A percentile compares a stretch with the other conserved stretches of the same genome.
Conservation (phyloP, 2,113 vertebrate genomes). For the Microtus richardsoni region DNA sequence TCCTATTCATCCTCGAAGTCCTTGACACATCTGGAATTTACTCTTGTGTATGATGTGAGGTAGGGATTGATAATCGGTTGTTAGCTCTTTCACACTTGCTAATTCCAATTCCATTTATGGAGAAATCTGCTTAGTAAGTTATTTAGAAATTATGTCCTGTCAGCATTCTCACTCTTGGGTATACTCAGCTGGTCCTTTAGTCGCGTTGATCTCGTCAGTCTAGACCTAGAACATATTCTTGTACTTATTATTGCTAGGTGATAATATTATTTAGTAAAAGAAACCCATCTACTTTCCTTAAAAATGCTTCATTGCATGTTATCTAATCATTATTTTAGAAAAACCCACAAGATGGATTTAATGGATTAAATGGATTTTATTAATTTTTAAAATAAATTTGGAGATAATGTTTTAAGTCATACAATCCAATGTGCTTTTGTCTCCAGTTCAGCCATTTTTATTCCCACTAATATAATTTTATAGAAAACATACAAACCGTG, state of each 20-base stretch:
- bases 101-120: neutral
- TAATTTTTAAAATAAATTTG: constrained; percentile 34
- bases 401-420: neutral
- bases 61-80: neutral
- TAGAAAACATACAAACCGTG: constrained; percentile 9
- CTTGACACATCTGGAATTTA: constrained; percentile 3
- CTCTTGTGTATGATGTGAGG: neutral
- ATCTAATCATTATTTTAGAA: neutral
- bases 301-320: neutral
- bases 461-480: constrained; percentile 19
- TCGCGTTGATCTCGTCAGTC: neutral
- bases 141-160: neutral
- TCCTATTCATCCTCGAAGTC: neutral
- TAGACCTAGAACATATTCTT: neutral
- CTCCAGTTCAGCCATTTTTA: neutral
- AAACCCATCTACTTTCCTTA: neutral
- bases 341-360: neutral
- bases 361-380: constrained; percentile 4
- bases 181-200: neutral
- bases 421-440: neutral
- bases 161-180: neutral
- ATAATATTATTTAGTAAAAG: constrained; percentile 9
- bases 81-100: neutral
- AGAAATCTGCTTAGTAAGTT: neutral
- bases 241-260: neutral